phyloP scores from a whole-genome alignment of 2,888 invertebrate genomes.

The Drosophila flavopinicola region DNA sequence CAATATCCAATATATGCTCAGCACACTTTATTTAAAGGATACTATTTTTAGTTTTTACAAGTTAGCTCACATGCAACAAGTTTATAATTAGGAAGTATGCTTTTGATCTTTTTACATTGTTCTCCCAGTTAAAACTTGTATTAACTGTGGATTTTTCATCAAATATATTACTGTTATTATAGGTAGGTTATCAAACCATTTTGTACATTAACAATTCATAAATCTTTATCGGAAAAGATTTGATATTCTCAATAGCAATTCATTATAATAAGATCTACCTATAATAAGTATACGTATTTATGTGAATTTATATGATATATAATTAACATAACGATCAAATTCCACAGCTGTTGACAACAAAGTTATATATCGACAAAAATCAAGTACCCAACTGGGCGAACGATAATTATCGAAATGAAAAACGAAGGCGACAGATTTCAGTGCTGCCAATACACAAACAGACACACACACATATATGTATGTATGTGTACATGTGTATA shows the following conservation, averaged over 20 bases:
- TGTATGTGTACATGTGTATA: too few species aligned
- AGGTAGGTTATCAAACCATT: too few species aligned
- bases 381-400: constrained; percentile 45
- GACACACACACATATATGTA: not conserved
- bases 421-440: constrained; percentile 44
- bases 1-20: not conserved
- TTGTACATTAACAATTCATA: too few species aligned
- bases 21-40: not conserved
- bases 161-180: too few species aligned
- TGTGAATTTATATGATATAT: not conserved
- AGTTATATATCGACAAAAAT: constrained; percentile 14
- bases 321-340: not conserved
- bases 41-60: too few species aligned
- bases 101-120: too few species aligned
- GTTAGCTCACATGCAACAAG: too few species aligned
- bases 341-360: not conserved
- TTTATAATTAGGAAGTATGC: too few species aligned
- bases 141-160: too few species aligned
- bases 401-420: constrained; percentile 71
- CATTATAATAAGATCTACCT: too few species aligned
- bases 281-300: not conserved
- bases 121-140: not conserved
- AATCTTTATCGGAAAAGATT: not conserved
- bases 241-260: not conserved
- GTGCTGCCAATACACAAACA: constrained; percentile 10